Evolutionary conservation across 2,113 vertebrate genomes (phyloP).

Genomic region (Aramus guarauna): DNA sequence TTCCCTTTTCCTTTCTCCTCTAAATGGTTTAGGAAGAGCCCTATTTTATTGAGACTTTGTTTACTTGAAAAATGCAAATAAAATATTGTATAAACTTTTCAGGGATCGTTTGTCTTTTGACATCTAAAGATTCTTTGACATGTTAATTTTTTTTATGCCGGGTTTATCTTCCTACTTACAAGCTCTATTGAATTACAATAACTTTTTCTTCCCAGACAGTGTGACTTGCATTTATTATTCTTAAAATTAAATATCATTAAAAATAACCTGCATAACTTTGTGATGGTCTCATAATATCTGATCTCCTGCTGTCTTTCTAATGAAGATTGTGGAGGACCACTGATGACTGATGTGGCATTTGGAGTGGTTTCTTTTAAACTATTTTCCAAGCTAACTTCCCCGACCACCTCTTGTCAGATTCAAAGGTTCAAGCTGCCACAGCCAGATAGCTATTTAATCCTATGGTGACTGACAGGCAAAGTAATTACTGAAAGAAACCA

Average conservation of each 20-base stretch:
- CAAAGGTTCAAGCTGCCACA: neutral
- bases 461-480: neutral
- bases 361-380: neutral
- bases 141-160: neutral
- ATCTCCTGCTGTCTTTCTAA: neutral
- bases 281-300: neutral
- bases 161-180: neutral
- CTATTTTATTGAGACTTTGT: neutral
- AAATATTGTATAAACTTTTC: neutral
- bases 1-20: neutral
- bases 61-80: neutral
- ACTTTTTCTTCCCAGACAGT: neutral
- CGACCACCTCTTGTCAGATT: neutral
- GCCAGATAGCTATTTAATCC: neutral
- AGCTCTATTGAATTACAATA: neutral
- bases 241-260: neutral
- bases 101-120: neutral
- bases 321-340: neutral
- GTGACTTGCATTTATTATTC: neutral
- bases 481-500: neutral
- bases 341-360: neutral
- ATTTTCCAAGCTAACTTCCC: neutral
- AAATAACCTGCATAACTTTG: neutral
- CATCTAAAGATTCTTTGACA: neutral
- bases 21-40: neutral